phyloP scores from a whole-genome alignment of 2,113 vertebrate genomes.

The Neogobius melanostomus region DNA sequence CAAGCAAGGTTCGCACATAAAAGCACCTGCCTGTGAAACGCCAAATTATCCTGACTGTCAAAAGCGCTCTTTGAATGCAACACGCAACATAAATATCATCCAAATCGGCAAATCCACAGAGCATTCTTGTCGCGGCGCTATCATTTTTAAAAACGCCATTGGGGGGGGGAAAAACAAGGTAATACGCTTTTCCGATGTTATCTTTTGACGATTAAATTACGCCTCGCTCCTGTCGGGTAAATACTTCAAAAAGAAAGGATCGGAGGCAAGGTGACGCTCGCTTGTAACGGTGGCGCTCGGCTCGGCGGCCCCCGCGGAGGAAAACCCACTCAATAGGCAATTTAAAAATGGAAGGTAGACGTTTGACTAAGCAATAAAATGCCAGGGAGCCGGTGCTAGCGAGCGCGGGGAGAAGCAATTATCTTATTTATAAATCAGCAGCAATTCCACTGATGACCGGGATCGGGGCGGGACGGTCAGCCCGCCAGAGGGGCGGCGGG shows the following conservation, averaged over 20 bases:
- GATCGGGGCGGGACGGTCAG: slow-evolving; percentile 88
- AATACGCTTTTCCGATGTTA: slow-evolving; percentile 21
- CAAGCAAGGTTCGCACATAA: not conserved
- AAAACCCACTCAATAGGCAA: slow-evolving; percentile 92
- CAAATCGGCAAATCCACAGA: slow-evolving; percentile 13
- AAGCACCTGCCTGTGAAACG: slow-evolving; percentile 43
- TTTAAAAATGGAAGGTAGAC: slow-evolving; percentile 97
- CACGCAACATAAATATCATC: not conserved
- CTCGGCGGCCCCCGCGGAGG: slow-evolving; percentile 79
- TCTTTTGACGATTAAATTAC: slow-evolving; percentile 62
- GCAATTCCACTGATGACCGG: slow-evolving; percentile 91
- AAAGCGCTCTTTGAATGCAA: slow-evolving; percentile 9
- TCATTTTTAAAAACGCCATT: slow-evolving; percentile 37
- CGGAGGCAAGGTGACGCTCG: slow-evolving; percentile 80
- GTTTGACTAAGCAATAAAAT: slow-evolving; percentile 98
- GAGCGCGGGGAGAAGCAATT: slow-evolving; percentile 73
- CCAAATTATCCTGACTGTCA: slow-evolving; percentile 20
- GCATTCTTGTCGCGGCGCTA: slow-evolving; percentile 8
- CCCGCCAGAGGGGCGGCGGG: slow-evolving; percentile 73
- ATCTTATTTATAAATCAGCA: slow-evolving; percentile 98
- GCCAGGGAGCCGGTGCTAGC: slow-evolving; percentile 67
- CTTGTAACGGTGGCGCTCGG: slow-evolving; percentile 81
- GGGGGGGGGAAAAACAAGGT: slow-evolving; percentile 4
- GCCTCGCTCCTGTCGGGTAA: slow-evolving; percentile 17
- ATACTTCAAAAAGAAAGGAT: slow-evolving; percentile 52